Evolutionary conservation across 2,888 invertebrate genomes (phyloP), one percentile per base, ranked within the genome.

Genomic region (Rapana venosa): DNA sequence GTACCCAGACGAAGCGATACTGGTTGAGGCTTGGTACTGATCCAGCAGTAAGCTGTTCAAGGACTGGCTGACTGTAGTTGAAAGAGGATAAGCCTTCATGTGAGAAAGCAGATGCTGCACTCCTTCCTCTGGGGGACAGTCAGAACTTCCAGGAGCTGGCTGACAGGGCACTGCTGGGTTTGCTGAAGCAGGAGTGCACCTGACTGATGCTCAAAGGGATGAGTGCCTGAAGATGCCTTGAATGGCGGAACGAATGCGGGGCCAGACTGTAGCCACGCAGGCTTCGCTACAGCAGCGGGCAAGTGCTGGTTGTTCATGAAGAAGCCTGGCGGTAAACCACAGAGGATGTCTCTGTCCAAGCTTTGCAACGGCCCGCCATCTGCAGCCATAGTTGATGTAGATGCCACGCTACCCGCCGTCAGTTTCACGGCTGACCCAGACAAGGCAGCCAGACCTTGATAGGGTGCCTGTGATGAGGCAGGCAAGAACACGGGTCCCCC

Each of bases 231-330:
- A 15, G 84, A 11, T 84, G 30, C 30, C 84, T 84, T 84, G 30
- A n/a, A 30, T 20, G 56, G 58, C 17, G 84, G n/a, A 58, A 84
- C 17, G 30, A 61, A 66, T 4, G 66, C 26, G 22, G 70, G 86
- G 17, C 35, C 35, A 22, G 86, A 32, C 70, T 32, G 87, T 26
- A 87, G 47, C 47, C 70, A 87, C 11, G 74, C 36, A 26, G 87
- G 87, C 26, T 87, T 70, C 1, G 74, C 30, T 15, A 87, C 17
- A 61, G 87, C 87, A 13, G 47, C 20, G 30, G 87, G 87, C 36
- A 74, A 22, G n/a, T 26, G 35, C 36, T 70, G 35, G 61, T 17
- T 70, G 5, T 66, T 66, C 61, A 86, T 20, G 32, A 86, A 32
- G 20, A 66, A 32, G 20, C 66, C 86, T 22, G 86, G 32, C 17